Conservation (phyloP, 1,140 invertebrate genomes). For the Eufriesea mexicana region DNA sequence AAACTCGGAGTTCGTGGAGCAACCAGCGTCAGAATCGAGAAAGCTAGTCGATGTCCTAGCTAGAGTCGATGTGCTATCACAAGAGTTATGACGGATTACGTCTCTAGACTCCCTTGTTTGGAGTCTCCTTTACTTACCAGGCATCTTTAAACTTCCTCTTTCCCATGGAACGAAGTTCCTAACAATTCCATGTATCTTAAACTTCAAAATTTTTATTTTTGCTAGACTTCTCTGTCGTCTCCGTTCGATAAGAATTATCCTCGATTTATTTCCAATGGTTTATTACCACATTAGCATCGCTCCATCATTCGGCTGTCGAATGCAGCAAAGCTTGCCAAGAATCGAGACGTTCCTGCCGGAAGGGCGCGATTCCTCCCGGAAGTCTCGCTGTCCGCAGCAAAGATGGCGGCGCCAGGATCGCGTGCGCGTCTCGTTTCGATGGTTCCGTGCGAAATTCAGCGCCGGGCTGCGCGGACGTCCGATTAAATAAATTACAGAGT, state of each 20-base stretch:
- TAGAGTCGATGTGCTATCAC: neutral
- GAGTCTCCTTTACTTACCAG: neutral
- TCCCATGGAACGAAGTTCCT: neutral
- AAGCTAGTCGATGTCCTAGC: neutral
- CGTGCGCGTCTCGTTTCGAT: neutral
- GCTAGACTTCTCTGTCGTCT: too few relatives aligned
- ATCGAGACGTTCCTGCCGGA: too few relatives aligned
- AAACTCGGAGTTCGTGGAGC: neutral
- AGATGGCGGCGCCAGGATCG: neutral
- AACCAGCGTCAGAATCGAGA: neutral
- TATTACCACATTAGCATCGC: too few relatives aligned
- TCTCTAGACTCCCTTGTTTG: neutral
- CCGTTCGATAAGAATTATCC: too few relatives aligned
- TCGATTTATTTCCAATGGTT: too few relatives aligned
- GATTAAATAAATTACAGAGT: conserved; percentile 56
- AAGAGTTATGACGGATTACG: neutral
- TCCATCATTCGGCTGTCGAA: too few relatives aligned
- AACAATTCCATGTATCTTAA: too few relatives aligned
- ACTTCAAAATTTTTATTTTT: too few relatives aligned
- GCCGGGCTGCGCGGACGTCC: neutral
- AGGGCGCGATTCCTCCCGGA: too few relatives aligned
- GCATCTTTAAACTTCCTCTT: neutral
- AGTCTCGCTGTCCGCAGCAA: too few relatives aligned
- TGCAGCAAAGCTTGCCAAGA: too few relatives aligned
- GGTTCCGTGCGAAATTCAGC: conserved; percentile 24